Percentiles rank a stretch among this genome's conserved stretches.
phyloP scores from a whole-genome alignment of 2,797 vertebrate species.

The Monodelphis domestica region DNA sequence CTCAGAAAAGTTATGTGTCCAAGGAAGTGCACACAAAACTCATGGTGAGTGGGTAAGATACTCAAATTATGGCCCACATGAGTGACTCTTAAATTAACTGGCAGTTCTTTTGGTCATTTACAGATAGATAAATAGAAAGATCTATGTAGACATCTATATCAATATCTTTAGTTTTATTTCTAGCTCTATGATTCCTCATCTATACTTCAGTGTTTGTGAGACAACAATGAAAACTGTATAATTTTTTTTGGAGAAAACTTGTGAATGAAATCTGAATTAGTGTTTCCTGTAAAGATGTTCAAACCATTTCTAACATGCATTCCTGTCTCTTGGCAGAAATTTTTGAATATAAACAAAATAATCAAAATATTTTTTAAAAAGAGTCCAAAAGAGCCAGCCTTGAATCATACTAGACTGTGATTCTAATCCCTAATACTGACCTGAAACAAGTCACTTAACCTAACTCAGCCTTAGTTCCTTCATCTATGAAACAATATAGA shows the following conservation, averaged over 20 bases:
- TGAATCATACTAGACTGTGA: background rate
- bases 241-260: constrained; percentile 87
- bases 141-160: background rate
- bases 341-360: constrained; percentile 91
- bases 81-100: background rate
- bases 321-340: constrained; percentile 90
- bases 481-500: background rate
- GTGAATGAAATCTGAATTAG: constrained; percentile 89
- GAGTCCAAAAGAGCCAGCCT: background rate
- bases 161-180: background rate
- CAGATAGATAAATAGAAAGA: background rate
- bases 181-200: background rate
- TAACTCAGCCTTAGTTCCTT: background rate
- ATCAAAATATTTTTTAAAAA: constrained; percentile 82
- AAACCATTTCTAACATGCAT: constrained; percentile 98
- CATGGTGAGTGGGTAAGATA: background rate
- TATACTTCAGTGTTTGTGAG: background rate
- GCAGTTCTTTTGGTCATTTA: background rate
- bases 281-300: constrained; percentile 95
- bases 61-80: background rate
- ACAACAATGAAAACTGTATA: background rate
- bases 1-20: background rate
- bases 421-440: background rate
- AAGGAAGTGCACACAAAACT: background rate
- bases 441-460: background rate